A percentile compares a stretch with the other conserved stretches of the same genome.
These are phyloP conservation scores for Ptychoptera albimana DNA, from an alignment of 2,888 invertebrate species.

Conservation along the genomic window DNA sequence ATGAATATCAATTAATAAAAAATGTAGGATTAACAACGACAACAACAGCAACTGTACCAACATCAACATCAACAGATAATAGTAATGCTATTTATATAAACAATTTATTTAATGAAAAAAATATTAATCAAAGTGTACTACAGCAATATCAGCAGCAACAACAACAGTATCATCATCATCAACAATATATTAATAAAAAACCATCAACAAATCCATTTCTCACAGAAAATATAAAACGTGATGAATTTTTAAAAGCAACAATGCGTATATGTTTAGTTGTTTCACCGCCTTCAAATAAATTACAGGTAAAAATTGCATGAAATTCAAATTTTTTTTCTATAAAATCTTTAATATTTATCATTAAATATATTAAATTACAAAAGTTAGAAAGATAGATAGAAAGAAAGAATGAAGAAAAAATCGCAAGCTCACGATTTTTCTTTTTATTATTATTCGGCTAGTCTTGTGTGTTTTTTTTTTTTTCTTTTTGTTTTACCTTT, in stretches of 20 bases:
- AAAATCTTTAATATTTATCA: too few relatives aligned
- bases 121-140: background rate
- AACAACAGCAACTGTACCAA: slow-evolving; percentile 3
- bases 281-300: slow-evolving; percentile 40
- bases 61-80: background rate
- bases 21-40: background rate
- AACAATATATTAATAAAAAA: slow-evolving; percentile 1
- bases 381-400: too few relatives aligned
- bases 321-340: too few relatives aligned
- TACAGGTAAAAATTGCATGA: slow-evolving; percentile 24
- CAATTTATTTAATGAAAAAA: background rate
- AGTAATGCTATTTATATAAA: background rate
- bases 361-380: too few relatives aligned
- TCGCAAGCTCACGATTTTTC: too few relatives aligned
- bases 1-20: background rate
- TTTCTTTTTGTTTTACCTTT: too few relatives aligned
- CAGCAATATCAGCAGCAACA: slow-evolving; percentile 1
- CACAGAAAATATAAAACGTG: slow-evolving; percentile 33
- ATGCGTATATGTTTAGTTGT: slow-evolving; percentile 61
- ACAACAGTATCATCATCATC: background rate
- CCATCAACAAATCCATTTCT: slow-evolving; percentile 22
- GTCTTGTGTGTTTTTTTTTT: too few relatives aligned
- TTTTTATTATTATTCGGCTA: too few relatives aligned
- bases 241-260: slow-evolving; percentile 53
- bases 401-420: too few relatives aligned